Conservation (phyloP, 2,888 invertebrate genomes). For the Erebia epiphron region DNA sequence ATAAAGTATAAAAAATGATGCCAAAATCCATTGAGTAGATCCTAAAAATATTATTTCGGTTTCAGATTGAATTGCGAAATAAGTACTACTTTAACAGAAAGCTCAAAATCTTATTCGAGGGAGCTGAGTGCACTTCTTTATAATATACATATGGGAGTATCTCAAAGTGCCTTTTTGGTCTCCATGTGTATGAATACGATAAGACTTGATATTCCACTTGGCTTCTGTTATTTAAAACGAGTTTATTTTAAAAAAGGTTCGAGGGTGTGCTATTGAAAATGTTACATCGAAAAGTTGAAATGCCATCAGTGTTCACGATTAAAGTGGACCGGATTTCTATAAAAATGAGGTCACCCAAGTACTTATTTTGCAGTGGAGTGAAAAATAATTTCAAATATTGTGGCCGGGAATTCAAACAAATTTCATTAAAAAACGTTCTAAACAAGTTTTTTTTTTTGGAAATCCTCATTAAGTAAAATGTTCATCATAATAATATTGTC, state of each 20-base stretch:
- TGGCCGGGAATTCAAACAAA: background rate
- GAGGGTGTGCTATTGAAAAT: conserved; percentile 25
- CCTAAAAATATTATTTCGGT: background rate
- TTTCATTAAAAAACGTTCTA: background rate
- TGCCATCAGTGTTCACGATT: conserved; percentile 16
- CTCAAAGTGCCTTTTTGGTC: conserved; percentile 32
- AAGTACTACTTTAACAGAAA: conserved; percentile 6
- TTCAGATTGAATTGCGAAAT: background rate
- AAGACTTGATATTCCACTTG: conserved; percentile 29
- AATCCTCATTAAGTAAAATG: no score
- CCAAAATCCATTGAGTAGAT: background rate
- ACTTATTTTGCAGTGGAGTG: conserved; percentile 4
- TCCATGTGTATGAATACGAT: conserved; percentile 30
- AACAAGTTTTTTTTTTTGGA: background rate
- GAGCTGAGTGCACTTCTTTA: conserved; percentile 44
- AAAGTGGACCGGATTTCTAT: conserved; percentile 17
- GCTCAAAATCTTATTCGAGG: conserved; percentile 55
- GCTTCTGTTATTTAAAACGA: conserved; percentile 28
- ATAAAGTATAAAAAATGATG: no score
- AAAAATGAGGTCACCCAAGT: conserved; percentile 13
- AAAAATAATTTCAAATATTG: background rate
- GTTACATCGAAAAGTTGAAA: conserved; percentile 23
- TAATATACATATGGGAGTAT: conserved; percentile 32
- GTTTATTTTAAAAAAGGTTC: conserved; percentile 25
- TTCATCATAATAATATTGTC: no score